Base-by-base conservation (phyloP, 2,113 vertebrate genomes). In the Perca schrenkii region DNA sequence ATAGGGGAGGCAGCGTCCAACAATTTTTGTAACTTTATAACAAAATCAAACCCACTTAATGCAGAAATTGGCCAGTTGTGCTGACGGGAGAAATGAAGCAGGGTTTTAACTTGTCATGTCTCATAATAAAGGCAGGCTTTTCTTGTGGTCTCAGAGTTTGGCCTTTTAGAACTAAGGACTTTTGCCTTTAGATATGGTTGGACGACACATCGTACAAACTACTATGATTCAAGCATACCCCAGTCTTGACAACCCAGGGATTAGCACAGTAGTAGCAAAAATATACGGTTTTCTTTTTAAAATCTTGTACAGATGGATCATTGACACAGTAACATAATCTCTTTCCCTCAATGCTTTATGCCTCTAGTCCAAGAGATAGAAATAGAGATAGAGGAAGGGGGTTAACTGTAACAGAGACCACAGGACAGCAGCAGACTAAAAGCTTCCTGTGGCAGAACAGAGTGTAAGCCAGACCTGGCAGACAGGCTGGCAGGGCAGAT, bases 401-500 rank as follows among this genome's bases (percentile, higher is more conserved):
- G 77, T 89, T 88, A 86, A 87, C 88, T 85, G 90, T 74, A 92
- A 87, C 77, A 64, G 80, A 85, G 76, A 77, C 74, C 78, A 74
- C 79, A 83, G 85, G 85, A 79, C 74, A 84, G 84, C 79, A 80
- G 71, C 65, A 71, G 82, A 80, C 94, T 93, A 89, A 95, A 95
- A 94, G 93, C 91, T 91, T 94, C 89, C 84, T 93, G 91, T 80
- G 70, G 83, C 80, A 86, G 87, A 43, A 74, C 83, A 60, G 75
- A 67, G 79, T 77, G 77, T 80, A 63, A 81, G 79, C 60, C 66
- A 36, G 84, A 61, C 36, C 84, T 84, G 72, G 85, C 86, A 91
- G 91, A 85, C 80, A 80, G 79, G 74, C 85, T 88, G 82, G 87
- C 88, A 91, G 86, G 80, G 82, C 93, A 91, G 90, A 88, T 92